Base-by-base conservation (phyloP, 1,140 invertebrate species). In the Cecropterus lyciades region DNA sequence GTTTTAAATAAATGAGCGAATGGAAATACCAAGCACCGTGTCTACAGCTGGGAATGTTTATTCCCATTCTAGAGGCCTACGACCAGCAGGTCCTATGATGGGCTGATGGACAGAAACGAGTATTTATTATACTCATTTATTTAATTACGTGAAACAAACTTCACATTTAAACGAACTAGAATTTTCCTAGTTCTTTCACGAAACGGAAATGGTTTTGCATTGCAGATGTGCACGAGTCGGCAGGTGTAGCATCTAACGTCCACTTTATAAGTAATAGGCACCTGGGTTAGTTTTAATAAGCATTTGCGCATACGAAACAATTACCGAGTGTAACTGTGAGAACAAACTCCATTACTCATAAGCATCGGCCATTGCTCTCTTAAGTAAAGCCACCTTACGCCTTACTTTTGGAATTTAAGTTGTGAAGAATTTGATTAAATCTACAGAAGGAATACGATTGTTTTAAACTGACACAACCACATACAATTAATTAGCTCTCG, bases 301-400 rank as follows among this genome's bases (percentile, higher is more conserved):
- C 69, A 67, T 65, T 45, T 64, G 65, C 62, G 69, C 70, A 71
- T 73, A 63, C 65, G 52, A 75, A 79, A 77, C 74, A 79, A 79
- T 77, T 77, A 79, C 64, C 16, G 63, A 65, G 63, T 59, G 66
- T 72, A 67, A 72, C 65, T 79, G 77, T 79, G 77, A 70, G 77
- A 79, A 73, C 68, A 67, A 79, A 75, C 62, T 74, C 69, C 49
- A 56, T 70, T 57, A 72, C 49, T 74, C 65, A 71, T 71, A 70
- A 73, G 55, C 49, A 45, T 48, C 46, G 69, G 72, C 65, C 67
- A 59, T 67, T 66, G 69, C 59, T 63, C 70, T 72, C 64, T n/a
- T n/a, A 65, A 48, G 40, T 68, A n/a, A 67, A 68, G 20, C 27
- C 56, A 59, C 55, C 24, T 30, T 56, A 63, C 62, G 2, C 37